Base-by-base conservation (phyloP, 2,797 vertebrate genomes). In the Acridotheres tristis region DNA sequence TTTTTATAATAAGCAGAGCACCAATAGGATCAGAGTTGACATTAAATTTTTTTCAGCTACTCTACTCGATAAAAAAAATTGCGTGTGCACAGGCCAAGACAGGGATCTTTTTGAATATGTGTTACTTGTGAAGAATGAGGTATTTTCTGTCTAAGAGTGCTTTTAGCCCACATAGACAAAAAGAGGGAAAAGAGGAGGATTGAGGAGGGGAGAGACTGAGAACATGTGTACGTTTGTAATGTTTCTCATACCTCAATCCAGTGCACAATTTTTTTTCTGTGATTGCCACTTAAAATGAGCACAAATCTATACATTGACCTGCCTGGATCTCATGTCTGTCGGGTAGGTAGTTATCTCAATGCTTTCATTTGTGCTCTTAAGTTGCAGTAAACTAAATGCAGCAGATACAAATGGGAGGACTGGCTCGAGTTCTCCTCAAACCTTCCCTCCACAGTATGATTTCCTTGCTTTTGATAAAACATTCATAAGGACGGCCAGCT, bases 151-250 rank as follows among this genome's bases (percentile, higher is more conserved):
- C 43, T 68, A 14, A 87, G 65, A 13, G 36, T 57, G 9, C 34
- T 82, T 78, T 82, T 85, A 93, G 58, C 30, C 23, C 73, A 55
- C 11, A 13, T 2, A 72, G 34, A 58, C 40, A 47, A 84, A 80
- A 88, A 63, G n/a, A 23, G 11, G 16, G 21, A 59, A 77, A 71
- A 61, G 7, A 59, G 23, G 7, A 42, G 7, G 45, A 26, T 1
- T 48, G 19, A 40, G 16, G 13, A 85, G 15, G 25, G 21, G 29
- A 45, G 16, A 25, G 9, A 19, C 0, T 50, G 51, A 62, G 22
- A 85, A 22, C 10, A 15, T 1, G 1, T 32, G 15, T 67, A 47
- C 0, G 0, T 81, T 75, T 78, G 14, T 63, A 30, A 43, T 18
- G 11, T 67, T 89, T 88, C 34, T 55, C 34, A 36, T 57, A 34